These are phyloP conservation scores for Papilio xuthus DNA, from an alignment of 1,140 invertebrate genomes.

Conservation along the genomic window DNA sequence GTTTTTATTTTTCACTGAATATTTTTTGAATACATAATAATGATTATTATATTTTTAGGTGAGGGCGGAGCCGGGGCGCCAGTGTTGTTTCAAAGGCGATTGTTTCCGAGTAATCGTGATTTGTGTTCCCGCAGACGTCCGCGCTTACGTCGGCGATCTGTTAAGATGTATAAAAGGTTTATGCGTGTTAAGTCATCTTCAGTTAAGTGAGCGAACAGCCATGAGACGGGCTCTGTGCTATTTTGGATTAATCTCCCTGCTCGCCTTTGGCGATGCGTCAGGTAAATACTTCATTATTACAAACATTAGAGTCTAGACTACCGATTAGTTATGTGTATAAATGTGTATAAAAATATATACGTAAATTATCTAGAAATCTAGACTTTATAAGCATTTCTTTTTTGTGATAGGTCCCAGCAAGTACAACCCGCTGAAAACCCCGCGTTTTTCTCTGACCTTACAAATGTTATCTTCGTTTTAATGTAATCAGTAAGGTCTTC, in stretches of 20 bases:
- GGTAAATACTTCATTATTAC: constrained; percentile 50
- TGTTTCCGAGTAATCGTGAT: constrained; percentile 53
- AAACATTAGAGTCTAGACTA: not conserved
- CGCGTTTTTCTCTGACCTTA: not conserved
- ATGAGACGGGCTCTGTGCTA: constrained; percentile 56
- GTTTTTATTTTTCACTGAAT: not conserved
- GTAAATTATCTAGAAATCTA: too few species aligned
- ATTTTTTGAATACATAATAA: not conserved
- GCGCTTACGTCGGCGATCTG: constrained; percentile 50
- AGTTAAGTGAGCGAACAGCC: constrained; percentile 51
- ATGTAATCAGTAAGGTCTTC: not conserved
- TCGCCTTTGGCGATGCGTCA: constrained; percentile 60
- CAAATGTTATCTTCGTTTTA: constrained; percentile 1
- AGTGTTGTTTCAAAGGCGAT: constrained; percentile 20
- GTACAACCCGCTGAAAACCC: not conserved
- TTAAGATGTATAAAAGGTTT: constrained; percentile 69
- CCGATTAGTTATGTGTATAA: not conserved
- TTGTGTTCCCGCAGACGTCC: constrained; percentile 51
- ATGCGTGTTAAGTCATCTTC: constrained; percentile 45
- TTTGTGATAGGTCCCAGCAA: not conserved
- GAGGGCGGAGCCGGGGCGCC: not conserved
- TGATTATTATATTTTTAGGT: not conserved
- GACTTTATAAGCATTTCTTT: too few species aligned
- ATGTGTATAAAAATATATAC: not conserved
- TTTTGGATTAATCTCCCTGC: constrained; percentile 51